Conservation (phyloP, 2,113 vertebrate genomes). For the Vidua chalybeata region DNA sequence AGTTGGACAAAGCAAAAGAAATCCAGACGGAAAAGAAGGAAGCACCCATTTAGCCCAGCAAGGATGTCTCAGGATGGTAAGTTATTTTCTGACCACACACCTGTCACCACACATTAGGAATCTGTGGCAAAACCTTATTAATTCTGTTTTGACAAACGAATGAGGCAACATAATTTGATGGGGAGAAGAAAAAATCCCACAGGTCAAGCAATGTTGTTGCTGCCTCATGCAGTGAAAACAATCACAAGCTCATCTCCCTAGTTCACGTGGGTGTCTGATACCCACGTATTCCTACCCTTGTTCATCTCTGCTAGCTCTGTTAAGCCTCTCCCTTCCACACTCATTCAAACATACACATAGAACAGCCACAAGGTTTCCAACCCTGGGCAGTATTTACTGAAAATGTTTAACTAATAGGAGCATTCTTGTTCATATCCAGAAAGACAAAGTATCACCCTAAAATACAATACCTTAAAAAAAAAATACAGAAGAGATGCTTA, state of each 20-base stretch:
- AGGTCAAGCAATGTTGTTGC: not conserved
- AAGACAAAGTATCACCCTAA: not conserved
- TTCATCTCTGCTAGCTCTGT: too few relatives aligned
- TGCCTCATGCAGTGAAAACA: not conserved
- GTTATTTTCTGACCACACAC: not conserved
- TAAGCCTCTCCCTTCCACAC: too few relatives aligned
- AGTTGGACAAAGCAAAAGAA: not conserved
- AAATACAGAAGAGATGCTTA: not conserved
- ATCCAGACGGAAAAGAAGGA: not conserved
- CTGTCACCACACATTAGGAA: not conserved
- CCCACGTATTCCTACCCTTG: too few relatives aligned
- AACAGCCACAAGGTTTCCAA: not conserved
- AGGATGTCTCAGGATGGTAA: not conserved
- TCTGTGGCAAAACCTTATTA: not conserved
- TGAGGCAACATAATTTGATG: not conserved
- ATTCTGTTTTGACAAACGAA: not conserved
- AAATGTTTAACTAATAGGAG: not conserved
- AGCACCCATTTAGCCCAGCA: not conserved
- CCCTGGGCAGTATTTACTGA: not conserved
- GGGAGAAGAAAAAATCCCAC: not conserved
- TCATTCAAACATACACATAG: too few relatives aligned
- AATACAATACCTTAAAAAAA: not conserved
- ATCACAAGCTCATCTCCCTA: not conserved
- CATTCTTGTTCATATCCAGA: not conserved
- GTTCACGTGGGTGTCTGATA: not conserved